Evolutionary conservation across 2,113 vertebrate genomes (phyloP), one percentile per base, ranked within the genome.

Genomic region (Emberiza fucata): DNA sequence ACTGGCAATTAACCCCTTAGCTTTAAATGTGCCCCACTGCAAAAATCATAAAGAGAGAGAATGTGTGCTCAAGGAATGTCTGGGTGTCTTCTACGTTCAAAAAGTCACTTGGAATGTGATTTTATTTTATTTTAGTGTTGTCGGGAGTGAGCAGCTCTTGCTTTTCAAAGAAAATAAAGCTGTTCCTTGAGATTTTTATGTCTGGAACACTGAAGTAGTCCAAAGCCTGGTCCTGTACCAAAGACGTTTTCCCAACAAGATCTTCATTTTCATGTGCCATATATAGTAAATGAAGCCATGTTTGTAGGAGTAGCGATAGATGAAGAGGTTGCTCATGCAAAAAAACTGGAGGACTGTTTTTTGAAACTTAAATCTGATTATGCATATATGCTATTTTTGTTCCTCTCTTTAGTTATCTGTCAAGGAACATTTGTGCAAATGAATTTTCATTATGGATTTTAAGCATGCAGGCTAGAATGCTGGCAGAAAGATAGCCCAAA

Each of bases 351-450:
- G 86, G 82, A 64, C 76, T 97, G 78, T 86, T 96, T 96, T 87
- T 94, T 96, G 85, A 88, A 88, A 96, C 90, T 90, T 90, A 88
- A 86, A 92, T 95, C 90, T 96, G 80, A 90, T 95, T 96, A 93
- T 94, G 92, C 88, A 69, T 93, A 90, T 92, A 65, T 51, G 76
- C 94, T 96, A 96, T 94, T 96, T 97, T 95, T 96, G 85, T 93
- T 96, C 88, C 48, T 93, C 79, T 90, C 79, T 95, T 91, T 86
- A 92, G 93, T 95, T 96, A 93, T 96, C 88, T 92, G 88, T 96
- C 90, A 96, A 95, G 90, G 93, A 96, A 95, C 94, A 94, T 95
- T 96, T 96, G 92, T 78, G 94, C 92, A 93, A 96, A 96, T 96
- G 92, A 96, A 78, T 92, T 94, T 96, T 96, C 78, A 90, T 94